Evolutionary conservation across 1,140 invertebrate genomes (phyloP).

Genomic region (Linepithema humile): DNA sequence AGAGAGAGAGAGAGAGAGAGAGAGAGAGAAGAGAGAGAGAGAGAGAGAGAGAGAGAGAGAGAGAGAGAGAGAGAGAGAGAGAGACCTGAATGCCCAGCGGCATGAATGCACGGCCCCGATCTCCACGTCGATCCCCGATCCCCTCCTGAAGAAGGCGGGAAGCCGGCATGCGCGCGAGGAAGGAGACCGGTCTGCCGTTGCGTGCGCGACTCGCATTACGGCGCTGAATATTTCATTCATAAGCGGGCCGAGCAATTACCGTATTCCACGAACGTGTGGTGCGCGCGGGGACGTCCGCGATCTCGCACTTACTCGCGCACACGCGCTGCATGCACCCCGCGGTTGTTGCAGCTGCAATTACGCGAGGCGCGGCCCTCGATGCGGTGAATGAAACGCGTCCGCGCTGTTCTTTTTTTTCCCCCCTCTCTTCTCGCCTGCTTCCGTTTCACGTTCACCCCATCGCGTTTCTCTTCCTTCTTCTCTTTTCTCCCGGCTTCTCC

Average conservation of each 20-base stretch:
- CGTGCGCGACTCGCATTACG: conserved; percentile 77
- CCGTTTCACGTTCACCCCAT: neutral
- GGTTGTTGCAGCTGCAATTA: conserved; percentile 72
- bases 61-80: conserved; percentile 18
- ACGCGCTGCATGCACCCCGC: conserved; percentile 40
- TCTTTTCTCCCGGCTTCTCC: neutral
- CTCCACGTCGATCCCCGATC: conserved; percentile 38
- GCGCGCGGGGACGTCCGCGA: conserved; percentile 38
- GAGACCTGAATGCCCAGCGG: conserved; percentile 41
- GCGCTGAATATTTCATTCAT: conserved; percentile 82
- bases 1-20: too few relatives aligned
- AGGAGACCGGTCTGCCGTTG: conserved; percentile 74
- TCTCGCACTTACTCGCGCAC: conserved; percentile 33
- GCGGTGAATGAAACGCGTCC: conserved; percentile 74
- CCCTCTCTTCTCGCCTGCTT: neutral
- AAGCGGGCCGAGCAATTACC: conserved; percentile 72
- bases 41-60: too few relatives aligned
- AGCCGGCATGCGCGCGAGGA: conserved; percentile 54
- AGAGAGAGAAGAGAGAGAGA: too few relatives aligned
- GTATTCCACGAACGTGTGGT: conserved; percentile 72
- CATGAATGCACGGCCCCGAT: conserved; percentile 59
- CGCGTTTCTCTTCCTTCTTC: neutral
- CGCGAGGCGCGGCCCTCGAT: conserved; percentile 60
- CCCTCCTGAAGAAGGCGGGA: neutral
- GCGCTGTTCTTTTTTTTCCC: neutral